Conservation (phyloP, 1,140 invertebrate species). For the roundworm (Caenorhabditis elegans) region DNA sequence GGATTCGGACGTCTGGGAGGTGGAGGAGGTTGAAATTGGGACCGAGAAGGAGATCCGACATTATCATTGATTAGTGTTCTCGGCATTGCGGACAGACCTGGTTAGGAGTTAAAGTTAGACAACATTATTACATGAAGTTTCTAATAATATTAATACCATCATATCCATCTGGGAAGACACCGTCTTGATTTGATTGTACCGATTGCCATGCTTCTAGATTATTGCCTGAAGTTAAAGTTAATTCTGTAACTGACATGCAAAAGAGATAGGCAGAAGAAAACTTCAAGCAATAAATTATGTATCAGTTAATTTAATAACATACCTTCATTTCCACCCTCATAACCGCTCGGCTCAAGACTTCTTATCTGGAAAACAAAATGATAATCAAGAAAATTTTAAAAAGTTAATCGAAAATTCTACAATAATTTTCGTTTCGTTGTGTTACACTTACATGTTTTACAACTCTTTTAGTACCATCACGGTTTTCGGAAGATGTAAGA, state of each 20-base stretch:
- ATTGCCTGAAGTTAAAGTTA: constrained; percentile 4
- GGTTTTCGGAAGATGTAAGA: not conserved
- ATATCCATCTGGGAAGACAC: constrained; percentile 29
- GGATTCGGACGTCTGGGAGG: not conserved
- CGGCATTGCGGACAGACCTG: constrained; percentile 5
- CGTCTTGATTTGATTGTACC: not conserved
- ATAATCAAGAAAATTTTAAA: no score
- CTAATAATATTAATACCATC: not conserved
- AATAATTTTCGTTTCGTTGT: not conserved
- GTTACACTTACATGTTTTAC: not conserved
- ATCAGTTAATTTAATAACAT: not conserved
- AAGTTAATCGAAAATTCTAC: no score
- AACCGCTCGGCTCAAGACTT: not conserved
- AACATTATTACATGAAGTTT: no score
- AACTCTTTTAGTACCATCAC: not conserved
- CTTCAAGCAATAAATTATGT: not conserved
- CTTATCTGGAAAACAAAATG: not conserved
- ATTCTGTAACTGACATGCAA: no score
- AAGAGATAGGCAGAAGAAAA: not conserved
- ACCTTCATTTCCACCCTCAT: constrained; percentile 26
- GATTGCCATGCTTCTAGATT: constrained; percentile 29
- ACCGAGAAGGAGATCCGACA: not conserved
- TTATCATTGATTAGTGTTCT: constrained; percentile 7
- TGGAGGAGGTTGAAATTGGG: not conserved
- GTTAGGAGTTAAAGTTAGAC: not conserved